Evolutionary conservation across 2,888 invertebrate species (phyloP), one percentile per base, ranked within the genome.

Genomic region (Hyposoter didymator): DNA sequence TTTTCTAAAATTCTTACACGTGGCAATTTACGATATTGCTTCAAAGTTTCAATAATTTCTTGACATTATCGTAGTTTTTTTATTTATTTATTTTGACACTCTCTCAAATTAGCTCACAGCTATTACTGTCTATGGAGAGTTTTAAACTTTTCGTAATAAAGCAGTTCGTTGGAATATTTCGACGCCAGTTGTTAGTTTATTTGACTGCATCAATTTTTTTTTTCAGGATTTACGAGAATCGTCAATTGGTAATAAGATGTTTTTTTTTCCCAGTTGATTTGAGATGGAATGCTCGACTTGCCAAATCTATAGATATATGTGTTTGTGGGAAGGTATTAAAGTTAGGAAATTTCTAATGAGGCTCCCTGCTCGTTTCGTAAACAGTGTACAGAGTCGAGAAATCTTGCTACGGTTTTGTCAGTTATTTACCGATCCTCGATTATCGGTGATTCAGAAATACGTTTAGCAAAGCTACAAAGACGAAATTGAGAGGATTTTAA

Each of bases 281-380:
- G 59, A 59, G 28, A 59, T 22, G 59, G 14, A 59, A 59, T 59
- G 28, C 59, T 28, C 59, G 59, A 59, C 28, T 59, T 14, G 28
- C 28, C 0, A 5, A 28, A 59, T 28, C 28, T 14, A 28, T 59
- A 59, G 2, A 28, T 14, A 59, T 55, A 55, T 55, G 10, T 17
- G 2, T 52, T 52, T 14, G 28, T 59, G 28, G 28, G 14, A 28
- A 59, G 28, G 59, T 59, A 28, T 59, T 59, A 64, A 22, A 82
- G 79, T 84, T 84, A 32, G 84, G 79, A 79, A 84, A 83, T 78
- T 78, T 64, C 52, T 59, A 59, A 59, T 28, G 59, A 59, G 59
- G 14, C 59, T 28, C 28, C n/a, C 39, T 39, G 66, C n/a, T 22
- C 64, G 55, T 84, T 84, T 84, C 84, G 84, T 84, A 84, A 84